Percentiles rank a stretch among this genome's conserved stretches.
Conservation (phyloP, 2,797 vertebrate species). For the Lagocephalus sceleratus region DNA sequence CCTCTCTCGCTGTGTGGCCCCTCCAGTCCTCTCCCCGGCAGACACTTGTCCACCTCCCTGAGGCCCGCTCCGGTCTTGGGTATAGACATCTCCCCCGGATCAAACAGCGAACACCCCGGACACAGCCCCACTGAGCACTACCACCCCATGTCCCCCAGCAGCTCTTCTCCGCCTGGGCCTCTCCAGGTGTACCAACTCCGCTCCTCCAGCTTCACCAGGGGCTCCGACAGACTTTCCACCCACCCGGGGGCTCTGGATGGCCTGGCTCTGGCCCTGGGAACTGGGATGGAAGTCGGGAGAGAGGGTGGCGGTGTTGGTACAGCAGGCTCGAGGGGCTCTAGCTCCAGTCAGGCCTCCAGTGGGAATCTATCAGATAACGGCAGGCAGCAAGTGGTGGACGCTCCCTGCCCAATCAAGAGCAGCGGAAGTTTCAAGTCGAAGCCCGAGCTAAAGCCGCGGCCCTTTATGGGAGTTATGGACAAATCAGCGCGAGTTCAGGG, state of each 20-base stretch:
- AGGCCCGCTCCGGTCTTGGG: constrained; percentile 61
- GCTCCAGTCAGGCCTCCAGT: constrained; percentile 85
- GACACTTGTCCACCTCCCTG: constrained; percentile 69
- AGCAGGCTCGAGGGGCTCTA: constrained; percentile 76
- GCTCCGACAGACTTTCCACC: constrained; percentile 70
- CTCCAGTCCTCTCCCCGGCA: constrained; percentile 82
- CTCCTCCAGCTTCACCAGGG: constrained; percentile 76
- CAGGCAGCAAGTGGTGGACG: constrained; percentile 56
- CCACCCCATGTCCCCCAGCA: constrained; percentile 65
- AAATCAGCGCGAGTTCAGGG: constrained; percentile 90
- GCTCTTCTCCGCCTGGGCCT: constrained; percentile 56
- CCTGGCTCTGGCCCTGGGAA: constrained; percentile 49
- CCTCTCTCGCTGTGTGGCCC: constrained; percentile 78
- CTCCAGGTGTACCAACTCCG: constrained; percentile 67
- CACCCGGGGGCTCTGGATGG: constrained; percentile 59
- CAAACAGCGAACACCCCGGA: constrained; percentile 49
- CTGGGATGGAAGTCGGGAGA: constrained; percentile 69
- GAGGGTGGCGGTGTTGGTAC: constrained; percentile 46
- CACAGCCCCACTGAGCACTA: constrained; percentile 66
- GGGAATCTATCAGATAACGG: constrained; percentile 80
- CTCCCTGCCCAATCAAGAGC: constrained; percentile 54
- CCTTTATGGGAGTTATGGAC: constrained; percentile 97
- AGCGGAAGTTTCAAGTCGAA: constrained; percentile 70
- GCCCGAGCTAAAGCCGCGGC: constrained; percentile 86
- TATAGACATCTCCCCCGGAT: constrained; percentile 67